Evolutionary conservation across 2,113 vertebrate genomes (phyloP), one percentile per base, ranked within the genome.

Genomic region (Natator depressus): DNA sequence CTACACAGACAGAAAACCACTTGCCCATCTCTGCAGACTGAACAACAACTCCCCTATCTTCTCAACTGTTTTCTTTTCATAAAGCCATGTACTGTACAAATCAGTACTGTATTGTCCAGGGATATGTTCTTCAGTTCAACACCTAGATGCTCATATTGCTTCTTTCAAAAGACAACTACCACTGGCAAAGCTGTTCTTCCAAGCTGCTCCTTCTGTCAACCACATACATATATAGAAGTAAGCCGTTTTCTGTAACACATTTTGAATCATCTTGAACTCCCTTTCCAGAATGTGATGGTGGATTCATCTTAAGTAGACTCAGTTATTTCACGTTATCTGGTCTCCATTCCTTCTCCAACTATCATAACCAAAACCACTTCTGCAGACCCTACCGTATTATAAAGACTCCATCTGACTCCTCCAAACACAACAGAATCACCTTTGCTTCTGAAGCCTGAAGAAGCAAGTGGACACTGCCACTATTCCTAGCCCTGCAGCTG

Each of bases 171-270:
- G 29, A 91, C n/a, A 95, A 88, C 5, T 13, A 38, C 76, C 94
- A 89, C 81, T 96, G 90, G 42, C 85, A 91, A 46, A 89, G 57
- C 4, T 82, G 2, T 85, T 90, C 46, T 78, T 92, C 81, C 49
- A 88, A 57, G 38, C 25, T 87, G 57, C 22, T 13, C 83, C 50
- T 95, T 94, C 93, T 95, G 82, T 84, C 87, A 92, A 89, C 90
- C 82, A 92, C 82, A 96, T 90, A 89, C 81, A 87, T 49, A n/a
- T 35, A 82, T 4, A 49, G 89, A 86, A 42, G 38, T 72, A 93
- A 47, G 27, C 1, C 80, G 72, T 46, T 92, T 88, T 85, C 62
- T 78, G 29, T 62, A 72, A 53, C 4, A 2, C 1, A 42, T 65
- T 90, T 90, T 82, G 17, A 47, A 79, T 93, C 2, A 0, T 17